These are phyloP conservation scores for Coboldia fuscipes DNA, from an alignment of 1,140 invertebrate species.

Conservation along the genomic window DNA sequence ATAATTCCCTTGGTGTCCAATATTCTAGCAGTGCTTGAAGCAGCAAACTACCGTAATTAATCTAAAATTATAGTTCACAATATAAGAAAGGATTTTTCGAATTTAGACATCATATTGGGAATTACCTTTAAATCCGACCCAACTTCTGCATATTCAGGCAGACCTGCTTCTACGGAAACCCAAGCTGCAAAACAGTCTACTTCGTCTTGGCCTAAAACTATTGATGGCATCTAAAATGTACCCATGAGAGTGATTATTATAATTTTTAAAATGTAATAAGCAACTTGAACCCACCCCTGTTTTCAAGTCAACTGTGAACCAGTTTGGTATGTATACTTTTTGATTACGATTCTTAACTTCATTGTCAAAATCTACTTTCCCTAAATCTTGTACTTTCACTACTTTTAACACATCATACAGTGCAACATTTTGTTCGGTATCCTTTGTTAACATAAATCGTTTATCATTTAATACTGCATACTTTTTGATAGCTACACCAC, in stretches of 20 bases:
- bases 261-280: not conserved
- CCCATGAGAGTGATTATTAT: conserved; percentile 3
- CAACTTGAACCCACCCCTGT: conserved; percentile 55
- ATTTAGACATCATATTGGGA: too few relatives aligned
- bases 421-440: conserved; percentile 88
- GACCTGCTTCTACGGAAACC: conserved; percentile 90
- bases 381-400: conserved; percentile 77
- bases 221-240: conserved; percentile 69
- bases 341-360: conserved; percentile 85
- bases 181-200: conserved; percentile 95
- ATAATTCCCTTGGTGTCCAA: conserved; percentile 55
- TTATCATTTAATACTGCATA: conserved; percentile 91
- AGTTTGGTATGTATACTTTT: conserved; percentile 93
- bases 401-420: conserved; percentile 94
- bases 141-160: conserved; percentile 39
- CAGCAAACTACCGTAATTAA: conserved; percentile 89
- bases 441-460: conserved; percentile 88
- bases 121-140: conserved; percentile 51
- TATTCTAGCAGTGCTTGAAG: conserved; percentile 88
- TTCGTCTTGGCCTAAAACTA: conserved; percentile 92
- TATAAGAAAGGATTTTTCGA: too few relatives aligned
- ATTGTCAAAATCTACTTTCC: conserved; percentile 81
- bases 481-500: conserved; percentile 81
- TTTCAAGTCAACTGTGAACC: conserved; percentile 98
- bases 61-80: too few relatives aligned